These are phyloP conservation scores for Aphodius granarius DNA, from an alignment of 2,888 invertebrate genomes.

Conservation along the genomic window DNA sequence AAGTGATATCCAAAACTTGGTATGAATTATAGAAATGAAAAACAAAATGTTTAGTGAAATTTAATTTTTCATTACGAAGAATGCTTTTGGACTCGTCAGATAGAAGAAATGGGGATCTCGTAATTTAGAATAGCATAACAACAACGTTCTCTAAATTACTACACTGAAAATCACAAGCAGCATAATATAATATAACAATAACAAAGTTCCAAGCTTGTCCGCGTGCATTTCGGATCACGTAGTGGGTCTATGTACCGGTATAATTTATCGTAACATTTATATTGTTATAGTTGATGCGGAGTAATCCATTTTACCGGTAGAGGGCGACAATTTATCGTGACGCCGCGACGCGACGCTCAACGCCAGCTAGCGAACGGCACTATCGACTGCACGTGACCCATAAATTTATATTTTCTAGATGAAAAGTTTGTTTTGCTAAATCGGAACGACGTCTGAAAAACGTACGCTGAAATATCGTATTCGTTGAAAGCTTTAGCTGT, in stretches of 20 bases:
- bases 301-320: constrained; percentile 7
- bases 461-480: background rate
- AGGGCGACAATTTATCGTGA: constrained; percentile 4
- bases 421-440: constrained; percentile 15
- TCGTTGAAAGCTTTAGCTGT: background rate
- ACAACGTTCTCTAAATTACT: too few species aligned
- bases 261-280: constrained; percentile 14
- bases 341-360: background rate
- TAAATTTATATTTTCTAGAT: constrained; percentile 12
- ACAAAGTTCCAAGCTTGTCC: background rate
- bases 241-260: constrained; percentile 1
- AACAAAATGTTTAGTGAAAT: too few species aligned
- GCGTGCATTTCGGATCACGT: background rate
- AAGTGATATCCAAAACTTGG: too few species aligned
- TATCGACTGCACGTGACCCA: background rate
- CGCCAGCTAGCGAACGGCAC: background rate
- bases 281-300: constrained; percentile 7
- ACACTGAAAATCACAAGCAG: background rate
- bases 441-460: background rate
- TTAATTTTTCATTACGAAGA: too few species aligned
- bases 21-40: too few species aligned
- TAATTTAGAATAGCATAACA: background rate
- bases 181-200: background rate
- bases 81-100: too few species aligned
- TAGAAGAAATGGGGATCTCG: too few species aligned